Evolutionary conservation across 2,888 invertebrate genomes (phyloP).

Genomic region (Crematogaster levior): DNA sequence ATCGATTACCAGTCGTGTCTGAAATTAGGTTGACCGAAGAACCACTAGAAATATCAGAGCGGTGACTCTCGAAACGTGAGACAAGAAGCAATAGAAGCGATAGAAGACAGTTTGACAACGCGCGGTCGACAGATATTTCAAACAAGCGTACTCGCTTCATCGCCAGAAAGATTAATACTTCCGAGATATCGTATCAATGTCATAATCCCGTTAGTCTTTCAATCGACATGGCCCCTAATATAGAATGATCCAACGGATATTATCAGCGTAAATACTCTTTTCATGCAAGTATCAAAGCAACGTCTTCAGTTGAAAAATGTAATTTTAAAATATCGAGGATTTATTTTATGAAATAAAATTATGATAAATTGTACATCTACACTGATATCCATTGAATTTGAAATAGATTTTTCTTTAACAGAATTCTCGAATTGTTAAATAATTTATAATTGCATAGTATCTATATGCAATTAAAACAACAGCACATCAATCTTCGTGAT

Average conservation of each 20-base stretch:
- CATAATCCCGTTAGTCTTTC: slow-evolving; percentile 10
- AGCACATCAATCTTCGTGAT: neutral
- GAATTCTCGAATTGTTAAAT: neutral
- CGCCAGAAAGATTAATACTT: slow-evolving; percentile 57
- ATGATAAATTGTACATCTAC: slow-evolving; percentile 1
- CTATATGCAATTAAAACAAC: neutral
- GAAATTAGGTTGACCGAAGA: slow-evolving; percentile 75
- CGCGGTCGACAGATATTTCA: slow-evolving; percentile 62
- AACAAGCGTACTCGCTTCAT: slow-evolving; percentile 51
- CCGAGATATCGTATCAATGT: slow-evolving; percentile 41
- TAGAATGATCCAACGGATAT: neutral
- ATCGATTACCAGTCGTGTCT: slow-evolving; percentile 71
- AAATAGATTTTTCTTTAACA: neutral
- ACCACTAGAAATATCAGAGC: slow-evolving; percentile 62
- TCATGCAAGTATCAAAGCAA: neutral
- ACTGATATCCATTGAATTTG: neutral
- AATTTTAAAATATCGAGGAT: neutral
- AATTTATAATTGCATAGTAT: too few relatives aligned
- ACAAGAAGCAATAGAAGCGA: slow-evolving; percentile 50
- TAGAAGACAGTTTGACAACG: slow-evolving; percentile 54
- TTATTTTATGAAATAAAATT: neutral
- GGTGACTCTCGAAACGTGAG: slow-evolving; percentile 40
- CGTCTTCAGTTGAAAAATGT: neutral
- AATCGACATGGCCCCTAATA: neutral
- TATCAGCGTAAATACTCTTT: slow-evolving; percentile 16